Percentiles rank a stretch among this genome's conserved stretches.
Conservation (phyloP, 2,113 vertebrate species). For the Gorsachius goisagi region DNA sequence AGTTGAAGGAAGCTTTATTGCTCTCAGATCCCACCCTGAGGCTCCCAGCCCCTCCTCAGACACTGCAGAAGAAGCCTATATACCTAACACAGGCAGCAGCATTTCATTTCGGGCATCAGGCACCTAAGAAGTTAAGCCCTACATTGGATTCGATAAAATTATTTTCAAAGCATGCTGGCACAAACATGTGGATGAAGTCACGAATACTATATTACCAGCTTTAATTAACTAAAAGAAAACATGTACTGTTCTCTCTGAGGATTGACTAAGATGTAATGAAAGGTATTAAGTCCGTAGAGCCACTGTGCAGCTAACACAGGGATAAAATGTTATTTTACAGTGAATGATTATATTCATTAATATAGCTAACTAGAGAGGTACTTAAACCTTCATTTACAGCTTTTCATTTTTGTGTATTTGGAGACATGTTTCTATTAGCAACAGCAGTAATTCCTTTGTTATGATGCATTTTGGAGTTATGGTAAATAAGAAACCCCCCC, state of each 20-base stretch:
- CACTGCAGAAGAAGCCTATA: background rate
- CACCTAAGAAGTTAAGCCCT: background rate
- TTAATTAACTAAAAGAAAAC: constrained; percentile 1
- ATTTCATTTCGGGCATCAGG: background rate
- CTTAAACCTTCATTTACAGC: background rate
- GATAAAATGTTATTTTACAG: background rate
- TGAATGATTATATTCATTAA: background rate
- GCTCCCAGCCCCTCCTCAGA: background rate
- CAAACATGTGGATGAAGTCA: background rate
- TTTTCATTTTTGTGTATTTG: background rate
- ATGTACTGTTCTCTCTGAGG: background rate
- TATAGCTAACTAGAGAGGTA: background rate
- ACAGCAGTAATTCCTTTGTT: background rate
- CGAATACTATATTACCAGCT: background rate
- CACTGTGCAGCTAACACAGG: background rate
- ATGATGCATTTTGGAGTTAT: background rate
- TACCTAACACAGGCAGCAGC: background rate
- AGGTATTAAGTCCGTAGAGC: background rate
- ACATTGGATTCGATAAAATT: background rate
- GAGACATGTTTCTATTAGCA: background rate
- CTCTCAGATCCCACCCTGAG: background rate
- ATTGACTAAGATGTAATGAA: background rate
- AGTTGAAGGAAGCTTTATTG: background rate
- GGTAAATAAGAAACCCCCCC: background rate
- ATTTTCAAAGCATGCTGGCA: background rate